A percentile compares a stretch with the other conserved stretches of the same genome.
These are phyloP conservation scores for Blastobasis lacticolella DNA, from an alignment of 2,888 invertebrate species.

Conservation along the genomic window DNA sequence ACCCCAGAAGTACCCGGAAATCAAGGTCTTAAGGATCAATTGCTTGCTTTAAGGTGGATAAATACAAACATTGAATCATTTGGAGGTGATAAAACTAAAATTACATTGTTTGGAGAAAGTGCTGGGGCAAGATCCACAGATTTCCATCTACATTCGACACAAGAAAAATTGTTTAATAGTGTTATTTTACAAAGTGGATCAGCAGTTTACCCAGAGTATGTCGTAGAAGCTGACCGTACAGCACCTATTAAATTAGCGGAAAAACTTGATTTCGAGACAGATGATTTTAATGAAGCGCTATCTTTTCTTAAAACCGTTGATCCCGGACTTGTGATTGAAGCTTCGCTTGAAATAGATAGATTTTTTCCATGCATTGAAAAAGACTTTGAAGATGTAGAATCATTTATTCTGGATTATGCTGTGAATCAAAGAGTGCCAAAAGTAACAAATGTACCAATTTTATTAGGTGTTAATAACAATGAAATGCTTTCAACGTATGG, in stretches of 20 bases:
- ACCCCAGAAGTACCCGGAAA: conserved; percentile 39
- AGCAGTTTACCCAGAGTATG: conserved; percentile 22
- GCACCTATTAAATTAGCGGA: conserved; percentile 31
- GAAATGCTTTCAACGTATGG: not conserved
- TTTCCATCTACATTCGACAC: conserved; percentile 33
- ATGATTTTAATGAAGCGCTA: conserved; percentile 25
- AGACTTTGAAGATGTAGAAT: conserved; percentile 4
- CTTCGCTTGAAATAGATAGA: conserved; percentile 5
- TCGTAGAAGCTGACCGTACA: conserved; percentile 24
- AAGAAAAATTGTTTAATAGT: conserved; percentile 30
- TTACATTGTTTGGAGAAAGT: conserved; percentile 39
- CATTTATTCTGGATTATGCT: conserved; percentile 4
- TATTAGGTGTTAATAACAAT: conserved; percentile 9
- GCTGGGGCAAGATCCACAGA: conserved; percentile 40
- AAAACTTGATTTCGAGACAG: conserved; percentile 22
- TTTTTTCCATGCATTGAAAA: conserved; percentile 9
- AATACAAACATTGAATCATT: conserved; percentile 39
- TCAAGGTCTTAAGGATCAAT: conserved; percentile 46
- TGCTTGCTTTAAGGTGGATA: conserved; percentile 39
- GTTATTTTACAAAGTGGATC: conserved; percentile 39
- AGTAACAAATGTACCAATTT: conserved; percentile 6
- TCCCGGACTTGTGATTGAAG: conserved; percentile 21
- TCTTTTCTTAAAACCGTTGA: conserved; percentile 21
- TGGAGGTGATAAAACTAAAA: conserved; percentile 36
- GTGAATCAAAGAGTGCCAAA: not conserved